A percentile compares a stretch with the other conserved stretches of the same genome.
Conservation (phyloP, 2,888 invertebrate species). For the Tetheella fluctuosa region DNA sequence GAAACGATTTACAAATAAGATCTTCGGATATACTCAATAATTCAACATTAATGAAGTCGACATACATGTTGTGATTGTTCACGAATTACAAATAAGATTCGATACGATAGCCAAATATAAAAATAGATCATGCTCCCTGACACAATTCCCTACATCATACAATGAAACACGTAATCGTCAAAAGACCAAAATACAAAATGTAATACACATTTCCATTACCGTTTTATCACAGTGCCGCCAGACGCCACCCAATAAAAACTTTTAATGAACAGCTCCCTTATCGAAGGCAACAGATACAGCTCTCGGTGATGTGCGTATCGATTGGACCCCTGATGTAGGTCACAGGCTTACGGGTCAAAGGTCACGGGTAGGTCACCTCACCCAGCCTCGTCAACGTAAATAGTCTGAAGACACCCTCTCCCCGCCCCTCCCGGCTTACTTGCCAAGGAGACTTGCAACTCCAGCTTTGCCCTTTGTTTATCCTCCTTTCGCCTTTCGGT, state of each 20-base stretch:
- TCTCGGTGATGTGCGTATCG: slow-evolving; percentile 61
- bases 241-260: slow-evolving; percentile 50
- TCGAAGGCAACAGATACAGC: slow-evolving; percentile 46
- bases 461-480: slow-evolving; percentile 49
- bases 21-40: neutral
- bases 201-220: slow-evolving; percentile 34
- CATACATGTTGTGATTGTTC: too few species aligned
- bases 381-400: slow-evolving; percentile 62
- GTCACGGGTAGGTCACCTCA: slow-evolving; percentile 79
- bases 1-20: neutral
- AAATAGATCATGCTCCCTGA: slow-evolving; percentile 7
- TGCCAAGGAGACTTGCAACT: slow-evolving; percentile 48
- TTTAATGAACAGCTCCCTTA: slow-evolving; percentile 52
- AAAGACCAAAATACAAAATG: slow-evolving; percentile 25
- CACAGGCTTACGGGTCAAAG: slow-evolving; percentile 84
- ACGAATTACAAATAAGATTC: neutral
- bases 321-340: slow-evolving; percentile 76
- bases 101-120: slow-evolving; percentile 8
- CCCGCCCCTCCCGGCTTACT: slow-evolving; percentile 39
- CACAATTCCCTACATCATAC: slow-evolving; percentile 7
- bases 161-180: slow-evolving; percentile 26
- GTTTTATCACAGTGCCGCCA: slow-evolving; percentile 37
- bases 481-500: slow-evolving; percentile 36
- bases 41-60: neutral
- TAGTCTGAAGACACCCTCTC: slow-evolving; percentile 54